A percentile compares a stretch with the other conserved stretches of the same genome.
phyloP scores from a whole-genome alignment of 53 echinoderm and acorn worm species.

The Arbacia lixula region DNA sequence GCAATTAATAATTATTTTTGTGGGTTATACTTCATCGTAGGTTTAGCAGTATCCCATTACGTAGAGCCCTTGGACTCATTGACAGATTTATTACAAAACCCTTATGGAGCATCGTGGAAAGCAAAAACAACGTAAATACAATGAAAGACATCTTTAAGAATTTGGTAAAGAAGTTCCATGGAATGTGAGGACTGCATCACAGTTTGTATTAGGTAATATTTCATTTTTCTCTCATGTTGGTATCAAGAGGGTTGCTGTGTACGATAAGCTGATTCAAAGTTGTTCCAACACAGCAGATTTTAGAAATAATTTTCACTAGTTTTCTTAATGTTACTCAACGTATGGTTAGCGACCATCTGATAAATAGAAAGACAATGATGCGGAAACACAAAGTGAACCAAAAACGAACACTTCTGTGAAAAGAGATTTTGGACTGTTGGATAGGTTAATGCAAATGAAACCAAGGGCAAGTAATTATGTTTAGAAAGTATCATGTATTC shows the following conservation, averaged over 20 bases:
- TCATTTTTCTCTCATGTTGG: conserved; percentile 52
- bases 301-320: conserved; percentile 55
- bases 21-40: conserved; percentile 65
- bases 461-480: conserved; percentile 36
- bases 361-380: conserved; percentile 11
- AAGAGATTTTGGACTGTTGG: conserved; percentile 67
- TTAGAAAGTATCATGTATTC: conserved; percentile 62
- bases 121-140: conserved; percentile 1
- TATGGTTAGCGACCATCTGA: conserved; percentile 57
- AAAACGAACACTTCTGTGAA: conserved; percentile 60
- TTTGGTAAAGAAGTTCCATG: conserved; percentile 6
- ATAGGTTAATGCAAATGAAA: conserved; percentile 53
- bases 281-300: conserved; percentile 40
- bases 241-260: conserved; percentile 9
- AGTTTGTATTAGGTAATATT: conserved; percentile 40
- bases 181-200: conserved; percentile 40
- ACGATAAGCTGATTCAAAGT: conserved; percentile 10
- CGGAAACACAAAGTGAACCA: conserved; percentile 55
- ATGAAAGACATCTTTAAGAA: conserved; percentile 52
- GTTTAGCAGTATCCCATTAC: conserved; percentile 36
- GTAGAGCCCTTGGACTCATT: conserved; percentile 43
- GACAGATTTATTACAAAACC: conserved; percentile 38
- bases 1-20: conserved; percentile 61
- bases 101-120: conserved; percentile 61
- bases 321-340: conserved; percentile 43